Base-by-base conservation (phyloP, 2,888 invertebrate species). In the Eledone cirrhosa region DNA sequence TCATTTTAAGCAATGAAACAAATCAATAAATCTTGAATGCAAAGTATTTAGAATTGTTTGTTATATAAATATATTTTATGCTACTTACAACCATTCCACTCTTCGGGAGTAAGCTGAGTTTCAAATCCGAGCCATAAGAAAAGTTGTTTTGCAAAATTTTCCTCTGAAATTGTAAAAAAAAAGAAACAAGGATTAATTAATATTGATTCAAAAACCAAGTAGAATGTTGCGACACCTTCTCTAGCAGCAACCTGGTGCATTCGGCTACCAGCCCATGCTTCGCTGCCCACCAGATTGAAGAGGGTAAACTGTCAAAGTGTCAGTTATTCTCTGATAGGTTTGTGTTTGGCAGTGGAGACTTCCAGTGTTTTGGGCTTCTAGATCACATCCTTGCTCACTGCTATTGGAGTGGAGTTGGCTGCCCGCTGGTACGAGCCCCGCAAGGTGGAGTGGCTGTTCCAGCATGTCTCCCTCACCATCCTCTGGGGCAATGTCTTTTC, bases 61-160 rank as follows among this genome's bases (percentile, higher is more conserved):
- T 41, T 72, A 72, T 13, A 41, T 27, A 63, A 22, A 72, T 72
- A 72, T 31, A 31, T 0, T n/a, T 31, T 72, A 72, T 31, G n/a
- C 7, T 41, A 41, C 41, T 41, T 41, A 41, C 41, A 41, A 0
- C 41, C 83, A 72, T 82, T 85, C 87, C 87, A 87, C 59, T 85
- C 82, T 78, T 83, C 83, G 8, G 87, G 88, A 78, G 86, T 83
- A 33, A 87, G 80, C 69, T 86, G 84, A 14, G 86, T 81, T 80
- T 86, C 86, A 77, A 84, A 81, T 29, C 87, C 87, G 53, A 88
- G 81, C 87, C 87, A 87, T 77, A 86, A 85, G 87, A 87, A 88
- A 4, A 86, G 82, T 85, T 86, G 87, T 5, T 86, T 83, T 0
- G 85, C 82, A 33, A 86, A 84, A 80, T 86, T 84, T 27, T 86